Evolutionary conservation across 2,888 invertebrate species (phyloP), one percentile per base, ranked within the genome.

Genomic region (Drosophila heteroneura): DNA sequence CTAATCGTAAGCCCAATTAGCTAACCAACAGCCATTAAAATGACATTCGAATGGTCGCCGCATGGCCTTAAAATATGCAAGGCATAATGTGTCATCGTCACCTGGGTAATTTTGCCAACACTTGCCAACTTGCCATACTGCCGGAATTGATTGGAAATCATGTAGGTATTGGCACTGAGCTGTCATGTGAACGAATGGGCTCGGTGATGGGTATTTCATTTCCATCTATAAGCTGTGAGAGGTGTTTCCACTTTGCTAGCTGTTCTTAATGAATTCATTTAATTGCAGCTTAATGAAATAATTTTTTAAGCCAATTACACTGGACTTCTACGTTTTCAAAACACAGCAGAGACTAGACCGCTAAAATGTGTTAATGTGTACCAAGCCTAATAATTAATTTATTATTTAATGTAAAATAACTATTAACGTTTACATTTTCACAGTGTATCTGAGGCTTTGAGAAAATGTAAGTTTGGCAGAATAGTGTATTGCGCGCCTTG

Each of bases 1-100:
- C 87, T 82, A 84, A 86, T 85, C 85, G 83, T 74, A 62, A 47
- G 85, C 71, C 74, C 83, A 88, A 85, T 85, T 90, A 85, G 76
- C 83, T 74, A 79, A 70, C 81, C 82, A 89, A 88, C 69, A 79
- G 76, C 70, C 83, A 76, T 86, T 77, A 82, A 86, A 82, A 79
- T 71, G 82, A 35, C 84, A 79, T 69, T 77, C 77, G 57, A 79
- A 82, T 67, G 74, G 57, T 70, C 70, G 60, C 47, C 61, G 67
- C 57, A 56, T 82, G 75, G 44, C 56, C 64, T 76, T 82, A 68
- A 90, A 85, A 90, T 88, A 85, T 88, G 85, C 90, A 82, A 65
- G 70, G 33, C 75, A 76, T 75, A 71, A 89, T 87, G 70, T 89
- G 85, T 71, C 73, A 76, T 58, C 75, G 77, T 63, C 73, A 75